These are phyloP conservation scores for Habroteleia sp. DNA, from an alignment of 2,888 invertebrate genomes.

Conservation along the genomic window DNA sequence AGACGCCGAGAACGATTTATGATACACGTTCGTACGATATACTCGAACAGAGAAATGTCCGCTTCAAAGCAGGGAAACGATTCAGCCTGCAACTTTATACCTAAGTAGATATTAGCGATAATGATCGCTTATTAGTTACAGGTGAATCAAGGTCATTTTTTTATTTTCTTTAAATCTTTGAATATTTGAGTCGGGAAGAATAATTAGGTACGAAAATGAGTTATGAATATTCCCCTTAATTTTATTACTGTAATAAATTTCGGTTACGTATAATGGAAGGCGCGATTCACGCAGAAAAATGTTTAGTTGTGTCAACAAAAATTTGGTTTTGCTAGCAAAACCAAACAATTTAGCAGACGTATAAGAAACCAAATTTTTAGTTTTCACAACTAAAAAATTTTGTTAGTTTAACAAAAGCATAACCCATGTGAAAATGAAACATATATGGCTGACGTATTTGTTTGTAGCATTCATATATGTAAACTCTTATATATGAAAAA, in stretches of 20 bases:
- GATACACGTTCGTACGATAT: conserved; percentile 56
- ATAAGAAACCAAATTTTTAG: too few species aligned
- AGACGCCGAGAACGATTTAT: conserved; percentile 61
- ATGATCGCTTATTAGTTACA: conserved; percentile 57
- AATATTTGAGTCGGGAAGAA: conserved; percentile 18
- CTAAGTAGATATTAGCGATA: conserved; percentile 53
- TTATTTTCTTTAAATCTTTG: conserved; percentile 38
- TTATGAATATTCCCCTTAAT: conserved; percentile 26
- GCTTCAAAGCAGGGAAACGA: conserved; percentile 55
- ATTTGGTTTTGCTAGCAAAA: too few species aligned
- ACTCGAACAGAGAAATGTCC: conserved; percentile 46
- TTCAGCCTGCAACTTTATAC: conserved; percentile 31
- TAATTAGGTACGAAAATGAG: conserved; percentile 29
- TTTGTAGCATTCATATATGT: too few species aligned
- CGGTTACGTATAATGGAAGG: too few species aligned
- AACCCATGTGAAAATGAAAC: too few species aligned
- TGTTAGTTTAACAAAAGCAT: too few species aligned
- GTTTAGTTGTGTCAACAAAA: too few species aligned
- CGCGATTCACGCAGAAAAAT: too few species aligned
- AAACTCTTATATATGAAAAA: too few species aligned
- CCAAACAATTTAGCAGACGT: too few species aligned
- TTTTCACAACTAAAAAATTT: too few species aligned
- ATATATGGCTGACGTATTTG: too few species aligned
- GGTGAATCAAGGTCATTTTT: conserved; percentile 41
- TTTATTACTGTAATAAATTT: conserved; percentile 1